Evolutionary conservation across 1,140 invertebrate species (phyloP).

Genomic region (Drosophila lacteicornis): DNA sequence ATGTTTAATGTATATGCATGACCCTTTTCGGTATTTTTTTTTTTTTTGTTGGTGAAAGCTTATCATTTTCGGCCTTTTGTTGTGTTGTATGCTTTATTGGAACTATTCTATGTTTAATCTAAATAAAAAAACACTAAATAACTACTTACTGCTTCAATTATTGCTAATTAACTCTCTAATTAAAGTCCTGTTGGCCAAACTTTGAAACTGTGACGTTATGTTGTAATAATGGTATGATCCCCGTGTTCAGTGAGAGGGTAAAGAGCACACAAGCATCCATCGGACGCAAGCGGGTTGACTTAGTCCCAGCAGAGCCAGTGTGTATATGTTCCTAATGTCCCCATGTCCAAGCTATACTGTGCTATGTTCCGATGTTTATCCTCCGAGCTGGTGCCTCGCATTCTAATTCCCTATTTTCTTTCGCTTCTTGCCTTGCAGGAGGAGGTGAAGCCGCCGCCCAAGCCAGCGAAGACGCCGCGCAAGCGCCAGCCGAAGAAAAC

Average conservation of each 20-base stretch:
- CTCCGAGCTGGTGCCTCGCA: background rate
- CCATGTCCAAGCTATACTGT: conserved; percentile 40
- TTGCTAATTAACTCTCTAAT: conserved; percentile 43
- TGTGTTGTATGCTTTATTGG: conserved; percentile 14
- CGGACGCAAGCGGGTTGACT: background rate
- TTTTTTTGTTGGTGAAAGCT: conserved; percentile 37
- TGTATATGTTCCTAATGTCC: conserved; percentile 33
- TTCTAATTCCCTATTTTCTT: conserved; percentile 42
- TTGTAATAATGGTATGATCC: conserved; percentile 65
- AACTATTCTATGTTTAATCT: conserved; percentile 23
- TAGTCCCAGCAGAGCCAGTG: conserved; percentile 31
- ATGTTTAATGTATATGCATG: conserved; percentile 7
- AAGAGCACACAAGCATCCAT: conserved; percentile 22
- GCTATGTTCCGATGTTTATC: conserved; percentile 8
- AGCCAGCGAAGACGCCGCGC: conserved; percentile 79
- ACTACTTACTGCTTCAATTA: conserved; percentile 7
- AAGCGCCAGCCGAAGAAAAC: conserved; percentile 83
- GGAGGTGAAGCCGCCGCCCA: conserved; percentile 73
- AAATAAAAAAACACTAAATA: background rate
- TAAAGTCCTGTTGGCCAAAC: conserved; percentile 62
- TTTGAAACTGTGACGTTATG: conserved; percentile 84
- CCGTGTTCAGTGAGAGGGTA: conserved; percentile 21
- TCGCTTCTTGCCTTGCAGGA: conserved; percentile 62
- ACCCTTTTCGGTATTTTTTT: conserved; percentile 4
- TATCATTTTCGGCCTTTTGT: conserved; percentile 11